Base-by-base conservation (phyloP, 2,797 vertebrate species). In the Gymnocypris eckloni region DNA sequence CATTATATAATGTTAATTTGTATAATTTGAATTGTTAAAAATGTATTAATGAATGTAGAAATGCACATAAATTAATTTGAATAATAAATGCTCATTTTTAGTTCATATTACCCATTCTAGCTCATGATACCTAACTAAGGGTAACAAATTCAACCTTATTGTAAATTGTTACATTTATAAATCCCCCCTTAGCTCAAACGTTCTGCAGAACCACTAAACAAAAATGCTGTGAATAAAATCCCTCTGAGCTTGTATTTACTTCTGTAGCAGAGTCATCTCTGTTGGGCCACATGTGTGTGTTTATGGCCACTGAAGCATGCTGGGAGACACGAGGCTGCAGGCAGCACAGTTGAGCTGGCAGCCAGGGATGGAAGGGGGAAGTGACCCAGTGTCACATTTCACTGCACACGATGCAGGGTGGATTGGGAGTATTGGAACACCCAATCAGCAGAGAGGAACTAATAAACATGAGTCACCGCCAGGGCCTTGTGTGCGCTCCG, bases 221-320 rank as follows among this genome's bases (percentile, higher is more conserved):
- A 67, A 83, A 52, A 50, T 0, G 8, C 66, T 50, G 12, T 41
- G 39, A 81, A 33, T 22, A 54, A 59, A 50, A 66, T 67, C 59
- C 43, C 15, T 39, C 5, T n/a, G 4, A 64, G 33, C 33, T 52
- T 4, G 11, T 73, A 66, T 80, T 75, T 86, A 86, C 78, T 43
- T 41, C 77, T 75, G 43, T 28, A 61, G 66, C 76, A 33, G 52
- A 61, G 61, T 69, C 66, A 79, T 78, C 13, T 71, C 76, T 11
- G 83, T 69, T 25, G 37, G n/a, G 86, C 78, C 84, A 80, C 89
- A 89, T 89, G 87, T 88, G 89, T 43, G 43, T 85, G 18, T 75
- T 43, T 81, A 82, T 92, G 89, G 89, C 90, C 90, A 90, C 85
- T 88, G 81, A 45, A 85, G 87, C 83, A 88, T 90, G 88, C 89